Evolutionary conservation across 1,140 invertebrate species (phyloP).

Genomic region (Tetragonula clypearis): DNA sequence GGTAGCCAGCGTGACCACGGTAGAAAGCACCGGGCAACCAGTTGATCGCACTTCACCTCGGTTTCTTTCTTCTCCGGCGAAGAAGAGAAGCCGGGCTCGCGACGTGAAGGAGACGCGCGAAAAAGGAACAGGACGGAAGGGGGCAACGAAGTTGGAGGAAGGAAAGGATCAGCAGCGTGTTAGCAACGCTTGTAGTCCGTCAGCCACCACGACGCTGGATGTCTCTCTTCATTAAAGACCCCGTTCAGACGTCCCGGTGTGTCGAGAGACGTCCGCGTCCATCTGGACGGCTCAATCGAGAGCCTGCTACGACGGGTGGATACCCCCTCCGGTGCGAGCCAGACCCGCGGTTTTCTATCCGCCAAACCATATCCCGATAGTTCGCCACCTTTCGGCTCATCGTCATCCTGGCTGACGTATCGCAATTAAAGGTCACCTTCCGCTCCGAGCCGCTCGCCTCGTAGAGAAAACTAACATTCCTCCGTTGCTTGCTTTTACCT

Average conservation of each 20-base stretch:
- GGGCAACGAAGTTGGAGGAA: neutral
- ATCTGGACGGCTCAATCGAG: constrained; percentile 70
- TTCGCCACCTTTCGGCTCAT: constrained; percentile 35
- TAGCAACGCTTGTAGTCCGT: constrained; percentile 74
- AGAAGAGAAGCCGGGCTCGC: constrained; percentile 25
- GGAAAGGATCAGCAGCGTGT: constrained; percentile 57
- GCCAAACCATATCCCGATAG: constrained; percentile 38
- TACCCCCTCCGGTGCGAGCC: constrained; percentile 43
- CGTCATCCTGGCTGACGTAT: constrained; percentile 32
- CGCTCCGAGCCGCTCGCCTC: neutral
- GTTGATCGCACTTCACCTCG: constrained; percentile 55
- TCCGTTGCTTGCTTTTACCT: constrained; percentile 7
- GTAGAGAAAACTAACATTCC: neutral
- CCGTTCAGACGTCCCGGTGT: constrained; percentile 65
- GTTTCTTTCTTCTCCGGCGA: constrained; percentile 58
- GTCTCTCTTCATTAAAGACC: constrained; percentile 73
- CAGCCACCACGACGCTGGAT: constrained; percentile 63
- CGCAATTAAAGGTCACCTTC: constrained; percentile 60
- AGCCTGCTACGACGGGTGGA: constrained; percentile 50
- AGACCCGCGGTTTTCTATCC: constrained; percentile 16
- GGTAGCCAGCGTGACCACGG: constrained; percentile 29
- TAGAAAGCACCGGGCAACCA: constrained; percentile 59
- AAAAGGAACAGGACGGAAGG: constrained; percentile 26
- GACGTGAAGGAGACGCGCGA: constrained; percentile 29
- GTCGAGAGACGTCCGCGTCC: constrained; percentile 59